A percentile compares a stretch with the other conserved stretches of the same genome.
Conservation (phyloP, 2,888 invertebrate genomes). For the Diloba caeruleocephala region DNA sequence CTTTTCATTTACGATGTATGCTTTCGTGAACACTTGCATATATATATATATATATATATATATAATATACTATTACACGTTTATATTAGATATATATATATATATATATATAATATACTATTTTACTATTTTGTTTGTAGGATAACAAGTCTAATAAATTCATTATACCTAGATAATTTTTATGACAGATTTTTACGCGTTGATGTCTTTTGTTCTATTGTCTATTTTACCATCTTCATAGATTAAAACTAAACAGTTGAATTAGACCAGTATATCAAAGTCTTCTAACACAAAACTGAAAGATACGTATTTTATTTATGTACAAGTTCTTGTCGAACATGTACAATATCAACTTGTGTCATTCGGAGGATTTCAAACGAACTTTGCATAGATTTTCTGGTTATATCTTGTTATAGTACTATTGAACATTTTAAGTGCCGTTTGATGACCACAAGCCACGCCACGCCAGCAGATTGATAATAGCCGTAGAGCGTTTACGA, state of each 20-base stretch:
- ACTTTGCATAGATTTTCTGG: not conserved
- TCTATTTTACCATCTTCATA: conserved; percentile 21
- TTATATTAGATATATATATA: no score
- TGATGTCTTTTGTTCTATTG: conserved; percentile 79
- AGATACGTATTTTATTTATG: no score
- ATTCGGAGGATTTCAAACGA: not conserved
- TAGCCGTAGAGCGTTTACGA: not conserved
- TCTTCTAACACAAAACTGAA: no score
- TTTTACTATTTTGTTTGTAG: no score
- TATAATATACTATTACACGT: no score
- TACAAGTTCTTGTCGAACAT: no score
- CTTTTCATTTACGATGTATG: conserved; percentile 73
- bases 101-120: no score
- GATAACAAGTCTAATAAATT: not conserved
- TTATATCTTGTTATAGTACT: not conserved
- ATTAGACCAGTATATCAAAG: no score
- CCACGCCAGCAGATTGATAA: conserved; percentile 3
- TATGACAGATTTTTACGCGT: conserved; percentile 68
- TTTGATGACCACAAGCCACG: conserved; percentile 14
- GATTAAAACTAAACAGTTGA: conserved; percentile 5
- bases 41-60: no score
- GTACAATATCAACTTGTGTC: not conserved
- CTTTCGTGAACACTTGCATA: conserved; percentile 56
- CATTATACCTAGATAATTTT: conserved; percentile 6
- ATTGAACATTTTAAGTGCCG: conserved; percentile 8